Evolutionary conservation across 2,888 invertebrate genomes (phyloP), one percentile per base, ranked within the genome.

Genomic region (Anoncus sp.): DNA sequence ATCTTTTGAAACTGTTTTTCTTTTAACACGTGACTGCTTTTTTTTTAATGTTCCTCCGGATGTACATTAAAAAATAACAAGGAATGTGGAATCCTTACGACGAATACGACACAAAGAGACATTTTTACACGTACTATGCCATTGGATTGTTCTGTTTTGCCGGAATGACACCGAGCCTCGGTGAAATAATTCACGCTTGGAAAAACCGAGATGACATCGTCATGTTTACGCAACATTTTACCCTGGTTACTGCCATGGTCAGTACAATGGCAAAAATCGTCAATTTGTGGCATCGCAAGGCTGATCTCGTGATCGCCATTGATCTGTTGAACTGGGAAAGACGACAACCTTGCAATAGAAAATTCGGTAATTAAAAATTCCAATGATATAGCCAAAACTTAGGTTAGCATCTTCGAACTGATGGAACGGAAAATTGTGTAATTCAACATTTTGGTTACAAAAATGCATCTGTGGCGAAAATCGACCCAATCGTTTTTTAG

Each of bases 21-120:
- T 38, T 10, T 10, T 38, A 38, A 38, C 38, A 38, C 10, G 38
- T 38, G 12, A 38, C 22, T 6, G n/a, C 16, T 49, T 47, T 18
- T 49, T 55, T 47, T 10, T 49, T 43, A 16, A 14, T 24, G 22
- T 22, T 10, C 2, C 18, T 18, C 16, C 14, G 12, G n/a, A 22
- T 9, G 16, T 14, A 38, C 0, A 14, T 35, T 1, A 6, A 43
- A 16, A 51, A 35, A 35, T 9, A 57, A 18, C 12, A 38, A 79
- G 79, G 79, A 72, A 72, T 79, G 79, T 79, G 79, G 79, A 77
- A 77, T 66, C 79, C 79, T 27, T 75, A 43, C n/a, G 22, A 70
- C 18, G 59, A 66, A 10, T 20, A 65, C n/a, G 31, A 47, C 0
- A 47, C 3, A 14, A 66, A 63, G 53, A 69, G 55, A 45, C 49